Base-by-base conservation (phyloP, 2,888 invertebrate species). In the Cryptocephalus primarius region DNA sequence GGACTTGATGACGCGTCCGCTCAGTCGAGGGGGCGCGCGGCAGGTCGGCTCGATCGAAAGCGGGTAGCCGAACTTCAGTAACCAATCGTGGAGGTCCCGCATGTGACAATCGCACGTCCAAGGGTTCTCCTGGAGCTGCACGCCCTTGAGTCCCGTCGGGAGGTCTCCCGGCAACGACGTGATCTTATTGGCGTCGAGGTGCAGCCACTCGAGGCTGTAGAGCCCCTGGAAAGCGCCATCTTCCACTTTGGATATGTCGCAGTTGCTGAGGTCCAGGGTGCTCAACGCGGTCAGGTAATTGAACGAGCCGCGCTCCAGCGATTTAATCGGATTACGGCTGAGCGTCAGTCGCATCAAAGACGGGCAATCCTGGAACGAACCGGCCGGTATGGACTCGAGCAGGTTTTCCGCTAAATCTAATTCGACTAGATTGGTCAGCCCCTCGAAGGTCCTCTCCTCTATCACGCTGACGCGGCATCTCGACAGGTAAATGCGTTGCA, bases 61-160 rank as follows among this genome's bases (percentile, higher is more conserved):
- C 8, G 88, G 86, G 56, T 85, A 82, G 61, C 82, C 83, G 63
- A 83, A 82, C 64, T 79, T 79, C 55, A 78, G 74, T 60, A 92
- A 75, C 89, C 90, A 91, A 53, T 76, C 71, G 63, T 87, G 82
- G 61, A 91, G 72, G 60, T 86, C 82, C 56, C 83, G 73, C 61
- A 91, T 74, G 57, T 82, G 79, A 68, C 92, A 92, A 69, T 91
- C 88, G 70, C 92, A 92, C 57, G 81, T 78, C 92, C 91, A 92
- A 55, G 85, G 84, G 75, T 92, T 92, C 66, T 83, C 84, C 66
- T 90, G 85, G 56, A 92, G 72, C 60, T 86, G 83, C 48, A 91
- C 78, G 48, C 87, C 88, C 59, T 86, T 82, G 56, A 91, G 72
- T 42, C 81, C 80, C 51, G 81, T 80, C n/a, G 88, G 87, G 48